phyloP scores from a whole-genome alignment of 1,140 invertebrate genomes.

The Trypoxylus dichotomus region DNA sequence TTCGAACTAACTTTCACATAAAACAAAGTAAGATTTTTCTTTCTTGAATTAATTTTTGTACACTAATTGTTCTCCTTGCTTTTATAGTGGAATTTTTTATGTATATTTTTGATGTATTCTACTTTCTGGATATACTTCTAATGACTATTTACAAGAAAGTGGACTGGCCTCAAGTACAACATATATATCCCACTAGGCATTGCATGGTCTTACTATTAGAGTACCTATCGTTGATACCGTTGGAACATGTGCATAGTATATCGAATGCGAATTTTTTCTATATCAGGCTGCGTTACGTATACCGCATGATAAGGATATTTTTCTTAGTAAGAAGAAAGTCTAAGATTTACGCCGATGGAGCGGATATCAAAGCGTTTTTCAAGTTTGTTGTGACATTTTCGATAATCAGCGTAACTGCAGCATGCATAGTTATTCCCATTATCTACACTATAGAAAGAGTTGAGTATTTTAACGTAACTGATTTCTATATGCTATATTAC shows the following conservation, averaged over 20 bases:
- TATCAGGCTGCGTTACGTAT: slow-evolving; percentile 9
- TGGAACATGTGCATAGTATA: background rate
- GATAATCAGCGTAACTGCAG: background rate
- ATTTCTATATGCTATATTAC: slow-evolving; percentile 9
- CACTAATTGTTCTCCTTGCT: background rate
- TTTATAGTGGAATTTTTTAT: background rate
- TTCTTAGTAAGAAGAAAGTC: background rate
- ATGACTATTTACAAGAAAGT: slow-evolving; percentile 27
- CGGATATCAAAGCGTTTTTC: background rate
- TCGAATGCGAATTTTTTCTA: slow-evolving; percentile 7
- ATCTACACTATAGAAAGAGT: background rate
- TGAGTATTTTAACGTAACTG: background rate
- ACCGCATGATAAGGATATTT: slow-evolving; percentile 4
- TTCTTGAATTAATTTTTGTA: background rate
- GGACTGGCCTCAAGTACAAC: slow-evolving; percentile 14
- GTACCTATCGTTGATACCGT: background rate
- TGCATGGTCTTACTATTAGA: background rate
- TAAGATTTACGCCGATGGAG: background rate
- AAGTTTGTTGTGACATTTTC: background rate
- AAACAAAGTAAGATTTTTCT: background rate
- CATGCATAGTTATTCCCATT: background rate
- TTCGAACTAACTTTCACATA: background rate
- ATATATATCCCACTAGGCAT: background rate
- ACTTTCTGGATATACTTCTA: slow-evolving; percentile 21
- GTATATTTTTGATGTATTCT: slow-evolving; percentile 28